These are phyloP conservation scores for Oncorhynchus keta DNA, from an alignment of 2,113 vertebrate genomes.

Conservation along the genomic window DNA sequence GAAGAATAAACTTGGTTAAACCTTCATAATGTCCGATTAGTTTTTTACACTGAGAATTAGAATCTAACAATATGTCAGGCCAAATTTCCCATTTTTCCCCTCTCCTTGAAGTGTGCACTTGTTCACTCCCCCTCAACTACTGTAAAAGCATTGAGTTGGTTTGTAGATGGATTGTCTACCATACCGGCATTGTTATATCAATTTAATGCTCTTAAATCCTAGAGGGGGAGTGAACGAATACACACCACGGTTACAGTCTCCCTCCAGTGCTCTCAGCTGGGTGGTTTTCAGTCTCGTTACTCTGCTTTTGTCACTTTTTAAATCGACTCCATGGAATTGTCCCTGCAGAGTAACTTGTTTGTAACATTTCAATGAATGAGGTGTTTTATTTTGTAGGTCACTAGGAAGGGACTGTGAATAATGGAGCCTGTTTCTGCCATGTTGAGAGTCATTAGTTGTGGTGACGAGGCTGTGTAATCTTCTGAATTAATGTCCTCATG, in stretches of 20 bases:
- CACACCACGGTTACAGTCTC: not conserved
- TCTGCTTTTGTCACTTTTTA: not conserved
- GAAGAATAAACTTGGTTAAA: too few relatives aligned
- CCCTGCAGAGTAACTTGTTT: slow-evolving; percentile 39
- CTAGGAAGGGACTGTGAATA: slow-evolving; percentile 35
- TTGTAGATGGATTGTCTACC: too few relatives aligned
- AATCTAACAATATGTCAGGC: too few relatives aligned
- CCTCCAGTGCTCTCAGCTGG: not conserved
- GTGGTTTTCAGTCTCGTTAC: not conserved
- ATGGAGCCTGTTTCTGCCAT: slow-evolving; percentile 52
- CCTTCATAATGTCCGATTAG: too few relatives aligned
- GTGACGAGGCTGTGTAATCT: slow-evolving; percentile 49
- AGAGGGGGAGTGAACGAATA: not conserved
- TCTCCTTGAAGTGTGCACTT: too few relatives aligned
- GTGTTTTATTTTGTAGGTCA: slow-evolving; percentile 51
- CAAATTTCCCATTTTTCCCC: too few relatives aligned
- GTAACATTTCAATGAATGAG: slow-evolving; percentile 53
- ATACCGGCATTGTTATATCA: too few relatives aligned
- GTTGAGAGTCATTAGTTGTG: slow-evolving; percentile 59
- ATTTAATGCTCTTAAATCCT: too few relatives aligned
- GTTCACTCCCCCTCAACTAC: too few relatives aligned
- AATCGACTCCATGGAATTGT: slow-evolving; percentile 25
- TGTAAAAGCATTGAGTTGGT: too few relatives aligned
- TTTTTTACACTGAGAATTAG: too few relatives aligned
- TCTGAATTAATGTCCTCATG: slow-evolving; percentile 48